Evolutionary conservation across 2,888 invertebrate species (phyloP).

Genomic region (Latrodectus hesperus): DNA sequence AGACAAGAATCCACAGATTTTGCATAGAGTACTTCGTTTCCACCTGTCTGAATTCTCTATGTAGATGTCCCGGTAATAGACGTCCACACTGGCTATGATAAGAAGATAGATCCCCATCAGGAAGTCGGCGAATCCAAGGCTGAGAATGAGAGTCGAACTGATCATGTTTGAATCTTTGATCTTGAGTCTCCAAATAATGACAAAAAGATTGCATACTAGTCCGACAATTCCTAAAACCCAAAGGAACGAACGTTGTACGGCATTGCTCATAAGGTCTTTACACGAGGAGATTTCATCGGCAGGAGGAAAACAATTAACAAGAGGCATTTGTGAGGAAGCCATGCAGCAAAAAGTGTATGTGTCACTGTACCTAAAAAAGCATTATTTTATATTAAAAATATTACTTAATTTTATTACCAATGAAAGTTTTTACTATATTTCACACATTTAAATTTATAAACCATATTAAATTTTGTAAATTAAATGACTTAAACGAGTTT

Average conservation of each 20-base stretch:
- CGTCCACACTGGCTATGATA: slow-evolving; percentile 73
- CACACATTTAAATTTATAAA: no score
- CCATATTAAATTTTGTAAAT: no score
- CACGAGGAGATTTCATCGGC: slow-evolving; percentile 73
- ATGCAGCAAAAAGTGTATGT: slow-evolving; percentile 72
- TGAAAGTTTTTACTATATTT: no score
- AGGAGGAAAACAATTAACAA: slow-evolving; percentile 71
- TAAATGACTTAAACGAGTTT: no score
- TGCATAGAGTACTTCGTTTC: slow-evolving; percentile 71
- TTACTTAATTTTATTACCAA: no score
- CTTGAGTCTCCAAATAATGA: slow-evolving; percentile 71
- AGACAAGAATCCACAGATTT: slow-evolving; percentile 71
- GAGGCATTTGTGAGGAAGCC: slow-evolving; percentile 67
- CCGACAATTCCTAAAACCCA: slow-evolving; percentile 72
- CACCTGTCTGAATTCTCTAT: slow-evolving; percentile 72
- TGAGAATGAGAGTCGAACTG: slow-evolving; percentile 73
- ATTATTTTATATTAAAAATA: neutral
- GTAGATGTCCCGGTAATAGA: slow-evolving; percentile 72
- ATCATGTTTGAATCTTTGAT: slow-evolving; percentile 72
- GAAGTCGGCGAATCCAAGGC: slow-evolving; percentile 72
- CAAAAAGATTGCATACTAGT: slow-evolving; percentile 71
- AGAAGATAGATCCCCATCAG: slow-evolving; percentile 73
- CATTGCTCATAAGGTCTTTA: slow-evolving; percentile 72
- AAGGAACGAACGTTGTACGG: slow-evolving; percentile 71
- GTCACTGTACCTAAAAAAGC: slow-evolving; percentile 70